Conservation (phyloP, 2,797 vertebrate genomes). For the Tenualosa thibaudeaui region DNA sequence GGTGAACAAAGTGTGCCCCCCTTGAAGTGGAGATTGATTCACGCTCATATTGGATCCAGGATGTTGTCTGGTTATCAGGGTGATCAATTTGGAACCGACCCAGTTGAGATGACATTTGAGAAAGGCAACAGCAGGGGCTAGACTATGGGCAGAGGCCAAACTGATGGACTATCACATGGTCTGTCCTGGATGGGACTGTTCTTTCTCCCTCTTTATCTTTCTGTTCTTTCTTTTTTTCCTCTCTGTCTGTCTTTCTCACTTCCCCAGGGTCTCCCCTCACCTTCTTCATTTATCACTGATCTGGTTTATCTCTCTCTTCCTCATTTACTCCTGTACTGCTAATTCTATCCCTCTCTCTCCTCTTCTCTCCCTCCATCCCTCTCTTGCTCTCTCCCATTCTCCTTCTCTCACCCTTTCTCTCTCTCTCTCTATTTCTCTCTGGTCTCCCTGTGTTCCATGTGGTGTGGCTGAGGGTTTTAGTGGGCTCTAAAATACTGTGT, state of each 20-base stretch:
- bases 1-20: not conserved
- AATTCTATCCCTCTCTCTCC: not conserved
- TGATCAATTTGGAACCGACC: not conserved
- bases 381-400: not conserved
- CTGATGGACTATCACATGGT: not conserved
- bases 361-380: not conserved
- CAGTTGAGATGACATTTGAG: not conserved
- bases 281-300: not conserved
- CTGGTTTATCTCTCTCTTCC: not conserved
- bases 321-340: not conserved
- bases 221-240: not conserved
- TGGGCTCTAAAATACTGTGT: conserved; percentile 75
- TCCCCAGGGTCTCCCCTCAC: not conserved
- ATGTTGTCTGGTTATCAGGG: not conserved
- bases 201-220: conserved; percentile 13
- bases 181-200: conserved; percentile 37
- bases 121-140: not conserved
- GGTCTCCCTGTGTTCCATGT: conserved; percentile 57
- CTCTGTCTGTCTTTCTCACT: not conserved
- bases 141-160: too few species aligned
- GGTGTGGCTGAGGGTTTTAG: conserved; percentile 70
- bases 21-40: not conserved
- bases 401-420: not conserved
- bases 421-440: not conserved
- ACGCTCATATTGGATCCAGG: not conserved